Base-by-base conservation (phyloP, 2,888 invertebrate genomes). In the Oscheius sp. region DNA sequence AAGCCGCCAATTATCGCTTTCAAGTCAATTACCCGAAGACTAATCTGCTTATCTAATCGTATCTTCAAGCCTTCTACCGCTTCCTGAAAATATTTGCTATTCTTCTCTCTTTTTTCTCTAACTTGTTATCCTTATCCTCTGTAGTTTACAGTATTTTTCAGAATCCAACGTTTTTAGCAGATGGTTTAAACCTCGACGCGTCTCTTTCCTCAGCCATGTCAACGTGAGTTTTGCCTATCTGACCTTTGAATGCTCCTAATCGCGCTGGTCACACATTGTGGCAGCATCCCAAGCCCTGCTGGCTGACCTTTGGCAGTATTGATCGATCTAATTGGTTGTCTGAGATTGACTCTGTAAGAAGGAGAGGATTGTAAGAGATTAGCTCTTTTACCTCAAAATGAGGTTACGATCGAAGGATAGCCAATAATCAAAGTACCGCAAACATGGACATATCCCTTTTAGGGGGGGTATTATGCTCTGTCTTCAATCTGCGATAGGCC, bases 401-500 rank as follows among this genome's bases (percentile, higher is more conserved):
- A n/a, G n/a, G n/a, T n/a, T n/a, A n/a, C n/a, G n/a, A n/a, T n/a
- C n/a, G n/a, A n/a, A n/a, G 41, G 41, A 41, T 41, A 3, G 5
- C 47, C 45, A 17, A 14, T 44, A 47, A 47, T 3, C 20, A 47
- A 47, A 24, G 47, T 24, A 22, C 14, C 12, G 4, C 47, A 22
- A 24, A 14, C 8, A 36, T 36, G 8, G 36, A 36, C 8, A 14
- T 8, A 36, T 36, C 14, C 22, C 47, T 47, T 47, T 47, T 47
- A 24, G 17, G 20, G 12, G 47, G 28, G 59, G 44, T 59, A 59
- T 59, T 59, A 30, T 59, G 59, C 59, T 41, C 59, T 8, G 44
- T 41, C 59, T 41, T 20, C 47, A 44, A 54, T 54, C 32, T 65
- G 65, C 41, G 54, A 65, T 65, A 56, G 65, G 22, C 54, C 30